Conservation (phyloP, 2,113 vertebrate species). For the Plecotus auritus region DNA sequence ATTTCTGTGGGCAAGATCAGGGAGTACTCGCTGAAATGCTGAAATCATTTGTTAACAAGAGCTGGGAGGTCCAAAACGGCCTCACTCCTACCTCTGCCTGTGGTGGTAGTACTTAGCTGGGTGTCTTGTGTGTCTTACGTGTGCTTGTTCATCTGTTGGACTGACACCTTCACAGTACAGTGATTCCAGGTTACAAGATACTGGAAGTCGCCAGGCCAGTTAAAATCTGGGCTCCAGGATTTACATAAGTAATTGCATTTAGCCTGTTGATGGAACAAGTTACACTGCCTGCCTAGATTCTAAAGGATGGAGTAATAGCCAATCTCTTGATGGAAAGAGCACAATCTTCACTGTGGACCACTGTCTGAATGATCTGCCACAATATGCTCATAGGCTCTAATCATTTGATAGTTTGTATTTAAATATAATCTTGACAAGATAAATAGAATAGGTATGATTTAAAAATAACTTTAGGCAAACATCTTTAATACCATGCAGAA, state of each 20-base stretch:
- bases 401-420: neutral
- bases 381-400: neutral
- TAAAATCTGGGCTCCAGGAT: neutral
- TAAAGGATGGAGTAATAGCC: too few relatives aligned
- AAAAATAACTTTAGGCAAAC: neutral
- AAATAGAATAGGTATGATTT: neutral
- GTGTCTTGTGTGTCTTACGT: neutral
- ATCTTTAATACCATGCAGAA: neutral
- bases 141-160: neutral
- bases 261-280: neutral
- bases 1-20: neutral
- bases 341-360: neutral
- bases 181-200: neutral
- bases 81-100: neutral
- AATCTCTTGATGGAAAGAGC: neutral
- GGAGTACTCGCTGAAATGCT: neutral
- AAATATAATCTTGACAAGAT: neutral
- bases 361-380: neutral
- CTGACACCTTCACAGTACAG: neutral
- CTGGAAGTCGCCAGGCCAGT: neutral
- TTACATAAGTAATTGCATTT: neutral
- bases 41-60: neutral
- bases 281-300: too few relatives aligned
- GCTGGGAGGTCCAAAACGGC: neutral
- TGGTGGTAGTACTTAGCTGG: fast-evolving